Conservation (phyloP, 2,113 vertebrate genomes). For the Microcebus griseorufus region DNA sequence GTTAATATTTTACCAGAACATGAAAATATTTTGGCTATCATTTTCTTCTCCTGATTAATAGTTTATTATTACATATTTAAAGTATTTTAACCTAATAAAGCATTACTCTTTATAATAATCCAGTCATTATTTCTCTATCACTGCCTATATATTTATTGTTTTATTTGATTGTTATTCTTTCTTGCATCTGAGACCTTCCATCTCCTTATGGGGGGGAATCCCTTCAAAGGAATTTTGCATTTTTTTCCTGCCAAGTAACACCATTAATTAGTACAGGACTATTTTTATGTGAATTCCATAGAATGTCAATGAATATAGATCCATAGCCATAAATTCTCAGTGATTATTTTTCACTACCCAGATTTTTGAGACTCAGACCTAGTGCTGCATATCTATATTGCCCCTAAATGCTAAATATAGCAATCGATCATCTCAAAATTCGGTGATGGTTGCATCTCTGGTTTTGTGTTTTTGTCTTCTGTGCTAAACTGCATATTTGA, state of each 20-base stretch:
- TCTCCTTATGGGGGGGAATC: background rate
- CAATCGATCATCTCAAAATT: background rate
- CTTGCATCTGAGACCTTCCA: background rate
- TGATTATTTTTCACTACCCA: background rate
- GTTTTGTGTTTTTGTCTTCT: accelerated
- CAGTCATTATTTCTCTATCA: background rate
- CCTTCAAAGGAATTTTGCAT: background rate
- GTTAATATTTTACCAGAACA: background rate
- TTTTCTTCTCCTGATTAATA: background rate
- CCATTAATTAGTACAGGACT: background rate
- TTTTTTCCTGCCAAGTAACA: background rate
- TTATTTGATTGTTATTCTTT: background rate
- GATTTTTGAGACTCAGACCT: background rate
- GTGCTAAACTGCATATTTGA: background rate
- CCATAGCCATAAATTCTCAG: background rate
- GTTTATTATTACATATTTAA: background rate
- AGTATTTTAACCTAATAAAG: background rate
- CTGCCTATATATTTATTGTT: background rate
- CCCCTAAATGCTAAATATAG: background rate
- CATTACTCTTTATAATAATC: background rate
- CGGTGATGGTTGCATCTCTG: background rate
- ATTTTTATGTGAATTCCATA: background rate
- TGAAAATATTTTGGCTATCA: background rate
- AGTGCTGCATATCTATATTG: accelerated
- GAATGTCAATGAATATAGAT: background rate